Evolutionary conservation across 2,888 invertebrate genomes (phyloP).

Genomic region (Orchestes rusci): DNA sequence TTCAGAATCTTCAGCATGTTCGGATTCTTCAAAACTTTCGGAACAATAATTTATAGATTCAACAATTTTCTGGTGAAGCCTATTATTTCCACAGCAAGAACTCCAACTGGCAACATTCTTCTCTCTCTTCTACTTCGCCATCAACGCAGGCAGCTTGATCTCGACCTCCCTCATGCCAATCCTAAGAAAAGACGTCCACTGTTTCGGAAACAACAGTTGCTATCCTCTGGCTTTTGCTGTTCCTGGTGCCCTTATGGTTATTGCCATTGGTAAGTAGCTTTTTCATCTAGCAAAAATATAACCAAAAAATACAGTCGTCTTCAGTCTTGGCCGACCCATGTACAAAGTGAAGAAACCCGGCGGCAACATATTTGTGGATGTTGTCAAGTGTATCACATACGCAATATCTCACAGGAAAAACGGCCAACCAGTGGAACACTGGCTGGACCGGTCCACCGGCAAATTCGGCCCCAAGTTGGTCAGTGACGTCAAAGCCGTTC

Average conservation of each 20-base stretch:
- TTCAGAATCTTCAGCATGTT: too few relatives aligned
- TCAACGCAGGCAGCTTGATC: constrained; percentile 84
- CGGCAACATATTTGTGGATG: constrained; percentile 76
- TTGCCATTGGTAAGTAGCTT: constrained; percentile 62
- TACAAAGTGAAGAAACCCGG: constrained; percentile 73
- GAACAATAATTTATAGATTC: neutral
- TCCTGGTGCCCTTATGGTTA: constrained; percentile 78
- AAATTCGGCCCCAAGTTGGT: constrained; percentile 66
- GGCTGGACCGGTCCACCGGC: constrained; percentile 86
- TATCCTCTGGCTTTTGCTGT: constrained; percentile 85
- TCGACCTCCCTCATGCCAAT: constrained; percentile 86
- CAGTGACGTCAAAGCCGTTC: constrained; percentile 67
- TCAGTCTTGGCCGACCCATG: constrained; percentile 66
- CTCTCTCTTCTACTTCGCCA: constrained; percentile 90
- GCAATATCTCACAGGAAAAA: constrained; percentile 43
- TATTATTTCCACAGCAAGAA: constrained; percentile 61
- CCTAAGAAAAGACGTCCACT: constrained; percentile 69
- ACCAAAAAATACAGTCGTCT: constrained; percentile 79
- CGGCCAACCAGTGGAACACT: constrained; percentile 56
- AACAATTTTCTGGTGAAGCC: too few relatives aligned
- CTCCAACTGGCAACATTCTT: constrained; percentile 77
- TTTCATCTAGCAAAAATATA: too few relatives aligned
- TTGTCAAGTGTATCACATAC: constrained; percentile 54
- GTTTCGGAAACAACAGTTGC: constrained; percentile 70
- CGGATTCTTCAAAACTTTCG: neutral